Conservation (phyloP, 2,797 vertebrate genomes). For the Chromis chromis region DNA sequence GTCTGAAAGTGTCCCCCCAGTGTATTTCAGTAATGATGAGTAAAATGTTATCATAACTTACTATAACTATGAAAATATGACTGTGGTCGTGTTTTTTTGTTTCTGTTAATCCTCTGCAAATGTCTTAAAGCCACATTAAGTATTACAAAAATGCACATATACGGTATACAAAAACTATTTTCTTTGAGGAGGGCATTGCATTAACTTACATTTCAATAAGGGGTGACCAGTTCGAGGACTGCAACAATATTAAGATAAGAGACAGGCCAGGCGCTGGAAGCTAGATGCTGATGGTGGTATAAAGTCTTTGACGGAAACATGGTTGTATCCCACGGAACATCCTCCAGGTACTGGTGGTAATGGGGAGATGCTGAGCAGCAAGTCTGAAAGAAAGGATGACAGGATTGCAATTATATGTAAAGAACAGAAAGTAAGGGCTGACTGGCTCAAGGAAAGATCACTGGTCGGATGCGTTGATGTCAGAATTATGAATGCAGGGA, state of each 20-base stretch:
- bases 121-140: too few relatives aligned
- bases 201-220: not conserved
- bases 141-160: too few relatives aligned
- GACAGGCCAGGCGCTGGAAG: not conserved
- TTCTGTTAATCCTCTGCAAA: too few relatives aligned
- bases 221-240: not conserved
- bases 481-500: not conserved
- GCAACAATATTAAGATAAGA: conserved; percentile 1
- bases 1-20: not conserved
- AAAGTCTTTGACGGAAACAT: conserved; percentile 25
- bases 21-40: not conserved
- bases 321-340: conserved; percentile 19
- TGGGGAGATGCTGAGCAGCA: not conserved
- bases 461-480: not conserved
- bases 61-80: too few relatives aligned
- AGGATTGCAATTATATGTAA: conserved; percentile 6
- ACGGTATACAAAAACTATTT: too few relatives aligned
- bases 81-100: too few relatives aligned
- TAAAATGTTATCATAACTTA: not conserved
- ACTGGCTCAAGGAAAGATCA: not conserved
- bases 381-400: not conserved
- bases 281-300: not conserved
- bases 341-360: not conserved
- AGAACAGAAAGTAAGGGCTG: not conserved
- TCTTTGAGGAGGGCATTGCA: too few relatives aligned